phyloP scores from a whole-genome alignment of 2,113 vertebrate genomes.

The Genyomyrus donnyi region DNA sequence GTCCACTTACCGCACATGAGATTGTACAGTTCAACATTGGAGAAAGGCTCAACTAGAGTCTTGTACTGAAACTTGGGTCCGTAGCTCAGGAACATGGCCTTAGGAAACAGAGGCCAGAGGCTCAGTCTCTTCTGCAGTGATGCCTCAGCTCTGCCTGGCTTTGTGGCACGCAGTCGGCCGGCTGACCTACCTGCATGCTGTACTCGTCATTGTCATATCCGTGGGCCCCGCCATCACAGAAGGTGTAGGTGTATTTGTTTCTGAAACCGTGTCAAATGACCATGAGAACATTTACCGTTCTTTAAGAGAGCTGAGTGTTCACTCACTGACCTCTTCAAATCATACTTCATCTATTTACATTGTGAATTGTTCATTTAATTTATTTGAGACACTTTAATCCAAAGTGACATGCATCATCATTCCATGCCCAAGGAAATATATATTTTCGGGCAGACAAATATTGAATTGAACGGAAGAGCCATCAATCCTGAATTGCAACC shows the following conservation, averaged over 20 bases:
- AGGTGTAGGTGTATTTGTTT: slow-evolving; percentile 40
- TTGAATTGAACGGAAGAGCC: neutral
- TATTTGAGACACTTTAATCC: neutral
- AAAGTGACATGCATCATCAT: neutral
- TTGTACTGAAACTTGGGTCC: slow-evolving; percentile 55
- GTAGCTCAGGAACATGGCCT: slow-evolving; percentile 64
- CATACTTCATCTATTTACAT: neutral
- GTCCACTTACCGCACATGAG: slow-evolving; percentile 66
- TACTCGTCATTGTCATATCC: slow-evolving; percentile 64
- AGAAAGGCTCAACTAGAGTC: slow-evolving; percentile 53
- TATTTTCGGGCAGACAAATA: neutral
- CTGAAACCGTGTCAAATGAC: slow-evolving; percentile 32
- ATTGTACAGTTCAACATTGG: slow-evolving; percentile 65
- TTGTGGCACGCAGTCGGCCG: neutral
- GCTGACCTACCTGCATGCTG: slow-evolving; percentile 61
- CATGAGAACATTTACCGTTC: neutral
- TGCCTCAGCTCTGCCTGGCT: neutral
- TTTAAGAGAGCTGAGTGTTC: neutral
- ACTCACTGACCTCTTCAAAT: neutral
- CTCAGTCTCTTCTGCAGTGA: no score
- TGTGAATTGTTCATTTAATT: no score
- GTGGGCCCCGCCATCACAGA: slow-evolving; percentile 57
- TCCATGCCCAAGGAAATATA: neutral
- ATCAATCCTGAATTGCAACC: neutral
- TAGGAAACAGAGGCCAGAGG: neutral